A percentile compares a stretch with the other conserved stretches of the same genome.
These are phyloP conservation scores for Anoplius nigerrimus DNA, from an alignment of 2,888 invertebrate genomes.

Conservation along the genomic window DNA sequence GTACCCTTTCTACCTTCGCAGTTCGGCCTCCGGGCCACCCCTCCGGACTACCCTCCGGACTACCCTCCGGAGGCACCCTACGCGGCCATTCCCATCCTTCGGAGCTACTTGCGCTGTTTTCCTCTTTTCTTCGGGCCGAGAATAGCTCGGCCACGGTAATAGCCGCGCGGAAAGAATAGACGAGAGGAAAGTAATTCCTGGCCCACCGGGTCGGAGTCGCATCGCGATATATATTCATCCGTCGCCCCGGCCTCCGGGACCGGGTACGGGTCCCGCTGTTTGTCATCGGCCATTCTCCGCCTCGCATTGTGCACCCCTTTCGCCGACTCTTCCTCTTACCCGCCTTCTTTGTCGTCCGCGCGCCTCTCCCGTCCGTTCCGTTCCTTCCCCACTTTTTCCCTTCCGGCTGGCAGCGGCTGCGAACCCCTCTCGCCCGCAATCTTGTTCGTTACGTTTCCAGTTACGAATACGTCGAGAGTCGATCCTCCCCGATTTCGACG, in stretches of 20 bases:
- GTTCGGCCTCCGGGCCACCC: neutral
- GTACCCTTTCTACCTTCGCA: neutral
- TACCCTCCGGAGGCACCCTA: no score
- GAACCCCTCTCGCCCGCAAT: neutral
- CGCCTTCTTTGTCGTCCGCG: neutral
- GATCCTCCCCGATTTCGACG: slow-evolving; percentile 33
- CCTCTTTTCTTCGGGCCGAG: slow-evolving; percentile 31
- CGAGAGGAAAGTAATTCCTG: slow-evolving; percentile 50
- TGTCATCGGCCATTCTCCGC: slow-evolving; percentile 45
- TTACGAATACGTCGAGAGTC: slow-evolving; percentile 35
- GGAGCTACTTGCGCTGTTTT: slow-evolving; percentile 17
- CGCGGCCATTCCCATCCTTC: slow-evolving; percentile 12
- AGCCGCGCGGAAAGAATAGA: slow-evolving; percentile 54
- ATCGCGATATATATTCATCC: slow-evolving; percentile 32
- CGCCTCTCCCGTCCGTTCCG: neutral
- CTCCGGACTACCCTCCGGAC: neutral
- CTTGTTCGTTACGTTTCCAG: slow-evolving; percentile 40
- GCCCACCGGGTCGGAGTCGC: slow-evolving; percentile 37
- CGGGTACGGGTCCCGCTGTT: slow-evolving; percentile 56
- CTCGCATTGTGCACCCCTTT: slow-evolving; percentile 38
- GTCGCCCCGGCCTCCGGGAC: slow-evolving; percentile 22
- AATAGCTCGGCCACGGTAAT: slow-evolving; percentile 53
- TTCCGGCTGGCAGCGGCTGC: neutral
- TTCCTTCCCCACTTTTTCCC: slow-evolving; percentile 6
- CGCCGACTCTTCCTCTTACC: slow-evolving; percentile 2